A percentile compares a stretch with the other conserved stretches of the same genome.
These are phyloP conservation scores for Umimayanthus kanabou DNA, from an alignment of 92 coral and sea anemone species.

Conservation along the genomic window DNA sequence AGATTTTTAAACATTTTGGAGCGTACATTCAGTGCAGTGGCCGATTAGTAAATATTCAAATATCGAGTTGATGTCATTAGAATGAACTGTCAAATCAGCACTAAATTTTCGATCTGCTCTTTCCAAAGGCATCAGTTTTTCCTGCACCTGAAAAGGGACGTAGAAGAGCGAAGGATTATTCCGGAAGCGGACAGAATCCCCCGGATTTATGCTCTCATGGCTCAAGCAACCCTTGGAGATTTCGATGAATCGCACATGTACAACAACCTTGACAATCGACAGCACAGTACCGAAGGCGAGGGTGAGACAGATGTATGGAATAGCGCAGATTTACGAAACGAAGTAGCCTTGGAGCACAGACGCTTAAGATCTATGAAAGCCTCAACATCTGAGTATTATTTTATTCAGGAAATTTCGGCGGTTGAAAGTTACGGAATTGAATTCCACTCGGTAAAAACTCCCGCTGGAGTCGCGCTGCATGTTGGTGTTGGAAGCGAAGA, in stretches of 20 bases:
- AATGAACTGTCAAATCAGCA: conserved; percentile 54
- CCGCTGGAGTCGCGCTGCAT: conserved; percentile 60
- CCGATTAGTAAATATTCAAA: background rate
- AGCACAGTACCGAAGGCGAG: conserved; percentile 50
- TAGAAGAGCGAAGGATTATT: conserved; percentile 66
- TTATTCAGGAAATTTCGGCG: conserved; percentile 81
- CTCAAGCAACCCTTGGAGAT: conserved; percentile 95
- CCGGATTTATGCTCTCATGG: conserved; percentile 70
- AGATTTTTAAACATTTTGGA: background rate
- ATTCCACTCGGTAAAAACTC: conserved; percentile 81
- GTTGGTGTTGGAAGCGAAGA: conserved; percentile 96
- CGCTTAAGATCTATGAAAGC: conserved; percentile 76
- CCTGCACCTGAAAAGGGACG: conserved; percentile 78
- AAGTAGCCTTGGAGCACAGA: conserved; percentile 74
- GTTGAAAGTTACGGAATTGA: conserved; percentile 92
- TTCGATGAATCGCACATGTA: conserved; percentile 62
- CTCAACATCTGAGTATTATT: conserved; percentile 81
- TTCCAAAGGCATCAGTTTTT: conserved; percentile 87
- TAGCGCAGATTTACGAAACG: conserved; percentile 69
- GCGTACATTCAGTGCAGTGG: background rate
- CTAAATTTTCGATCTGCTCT: conserved; percentile 36
- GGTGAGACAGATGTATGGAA: conserved; percentile 59
- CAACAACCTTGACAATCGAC: conserved; percentile 62
- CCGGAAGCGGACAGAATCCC: conserved; percentile 73
- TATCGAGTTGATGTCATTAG: conserved; percentile 40